These are phyloP conservation scores for Enteromius fasciolatus DNA, from an alignment of 2,797 vertebrate species.

Conservation along the genomic window DNA sequence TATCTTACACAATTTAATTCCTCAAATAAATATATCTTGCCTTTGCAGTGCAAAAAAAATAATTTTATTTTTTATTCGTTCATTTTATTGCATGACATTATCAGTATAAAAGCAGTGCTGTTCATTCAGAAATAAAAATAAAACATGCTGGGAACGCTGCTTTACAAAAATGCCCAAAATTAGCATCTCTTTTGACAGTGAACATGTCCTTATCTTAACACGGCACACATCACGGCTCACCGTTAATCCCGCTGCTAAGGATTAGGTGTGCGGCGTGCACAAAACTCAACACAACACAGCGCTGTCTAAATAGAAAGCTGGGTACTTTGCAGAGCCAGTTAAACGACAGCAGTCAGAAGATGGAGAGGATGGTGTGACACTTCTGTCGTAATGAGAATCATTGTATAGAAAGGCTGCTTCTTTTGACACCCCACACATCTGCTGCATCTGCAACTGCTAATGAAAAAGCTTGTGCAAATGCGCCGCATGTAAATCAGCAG, in stretches of 20 bases:
- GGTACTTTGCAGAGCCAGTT: slow-evolving; percentile 15
- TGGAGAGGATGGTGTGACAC: slow-evolving; percentile 7
- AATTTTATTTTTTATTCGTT: neutral
- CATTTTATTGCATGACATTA: neutral
- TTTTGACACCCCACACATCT: slow-evolving; percentile 34
- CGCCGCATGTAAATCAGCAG: slow-evolving; percentile 32
- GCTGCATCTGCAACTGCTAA: slow-evolving; percentile 27
- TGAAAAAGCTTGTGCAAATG: slow-evolving; percentile 42
- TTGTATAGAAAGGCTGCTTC: slow-evolving; percentile 15
- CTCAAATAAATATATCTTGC: neutral
- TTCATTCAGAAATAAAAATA: neutral
- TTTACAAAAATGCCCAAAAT: slow-evolving; percentile 30
- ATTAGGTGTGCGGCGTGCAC: slow-evolving; percentile 39
- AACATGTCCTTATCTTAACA: slow-evolving; percentile 48
- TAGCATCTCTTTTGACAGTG: slow-evolving; percentile 32
- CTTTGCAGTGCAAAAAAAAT: neutral
- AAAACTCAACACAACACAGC: slow-evolving; percentile 31
- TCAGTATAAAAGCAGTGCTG: neutral
- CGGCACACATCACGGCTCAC: slow-evolving; percentile 30
- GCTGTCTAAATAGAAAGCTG: slow-evolving; percentile 8
- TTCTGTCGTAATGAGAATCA: neutral
- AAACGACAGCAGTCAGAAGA: slow-evolving; percentile 7
- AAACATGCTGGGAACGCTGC: slow-evolving; percentile 4
- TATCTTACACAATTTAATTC: neutral
- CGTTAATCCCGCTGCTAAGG: slow-evolving; percentile 49